These are phyloP conservation scores for Barypeithes pellucidus DNA, from an alignment of 2,888 invertebrate genomes.

Conservation along the genomic window DNA sequence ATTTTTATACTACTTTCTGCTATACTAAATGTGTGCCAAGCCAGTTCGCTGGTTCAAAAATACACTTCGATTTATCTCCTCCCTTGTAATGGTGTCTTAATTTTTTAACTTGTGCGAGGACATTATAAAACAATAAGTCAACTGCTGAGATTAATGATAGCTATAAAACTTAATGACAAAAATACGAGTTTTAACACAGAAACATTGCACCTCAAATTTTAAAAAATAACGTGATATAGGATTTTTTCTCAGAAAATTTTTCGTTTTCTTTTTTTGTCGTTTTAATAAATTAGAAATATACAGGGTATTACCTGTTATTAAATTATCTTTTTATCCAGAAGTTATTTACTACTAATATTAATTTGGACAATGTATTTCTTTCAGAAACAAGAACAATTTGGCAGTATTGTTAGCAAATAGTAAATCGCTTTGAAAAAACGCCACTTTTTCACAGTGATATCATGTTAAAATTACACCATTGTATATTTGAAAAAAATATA, in stretches of 20 bases:
- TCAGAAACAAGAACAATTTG: too few relatives aligned
- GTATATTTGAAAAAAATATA: too few relatives aligned
- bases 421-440: too few relatives aligned
- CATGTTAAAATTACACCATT: too few relatives aligned
- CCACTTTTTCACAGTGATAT: too few relatives aligned
- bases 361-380: too few relatives aligned
- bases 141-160: neutral
- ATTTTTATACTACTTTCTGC: neutral
- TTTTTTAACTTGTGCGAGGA: conserved; percentile 2
- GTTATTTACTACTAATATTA: too few relatives aligned
- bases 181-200: neutral
- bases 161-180: neutral
- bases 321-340: too few relatives aligned
- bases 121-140: conserved; percentile 9
- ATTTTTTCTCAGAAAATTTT: neutral
- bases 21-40: conserved; percentile 17
- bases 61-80: neutral
- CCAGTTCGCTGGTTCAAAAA: neutral
- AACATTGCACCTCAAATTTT: neutral
- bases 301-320: neutral
- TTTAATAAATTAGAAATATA: neutral
- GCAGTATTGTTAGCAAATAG: too few relatives aligned
- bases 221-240: neutral
- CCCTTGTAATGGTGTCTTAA: conserved; percentile 3
- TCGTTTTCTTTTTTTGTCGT: neutral